phyloP scores from a whole-genome alignment of 2,113 vertebrate genomes.

The Phyllopteryx taeniolatus region DNA sequence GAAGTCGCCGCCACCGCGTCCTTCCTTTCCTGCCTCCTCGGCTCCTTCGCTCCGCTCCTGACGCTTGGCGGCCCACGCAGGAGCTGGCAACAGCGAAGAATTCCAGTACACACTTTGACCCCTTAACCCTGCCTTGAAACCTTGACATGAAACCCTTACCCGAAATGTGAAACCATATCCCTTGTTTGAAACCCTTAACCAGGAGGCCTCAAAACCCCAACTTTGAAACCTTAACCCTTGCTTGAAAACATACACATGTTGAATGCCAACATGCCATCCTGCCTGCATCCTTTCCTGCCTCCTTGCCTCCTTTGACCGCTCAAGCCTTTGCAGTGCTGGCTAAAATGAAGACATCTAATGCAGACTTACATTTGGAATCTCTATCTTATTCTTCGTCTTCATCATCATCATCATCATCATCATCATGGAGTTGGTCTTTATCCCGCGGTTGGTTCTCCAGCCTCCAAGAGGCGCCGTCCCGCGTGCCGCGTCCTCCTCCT shows the following conservation, averaged over 20 bases:
- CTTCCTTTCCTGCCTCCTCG: background rate
- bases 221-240: background rate
- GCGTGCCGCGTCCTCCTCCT: background rate
- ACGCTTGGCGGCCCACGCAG: background rate
- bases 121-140: background rate
- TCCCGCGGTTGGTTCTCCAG: background rate
- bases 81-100: background rate
- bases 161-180: background rate
- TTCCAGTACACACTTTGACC: background rate
- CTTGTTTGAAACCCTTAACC: background rate
- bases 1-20: conserved; percentile 49
- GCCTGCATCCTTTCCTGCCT: no score
- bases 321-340: no score
- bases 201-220: no score
- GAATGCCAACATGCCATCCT: no score
- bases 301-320: no score
- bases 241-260: background rate
- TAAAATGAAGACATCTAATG: background rate
- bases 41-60: background rate
- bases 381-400: background rate
- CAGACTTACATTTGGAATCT: background rate
- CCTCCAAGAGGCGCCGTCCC: background rate
- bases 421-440: background rate
- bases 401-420: background rate
- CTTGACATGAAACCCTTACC: background rate